Base-by-base conservation (phyloP, 2,113 vertebrate species). In the Lophochroa leadbeateri region DNA sequence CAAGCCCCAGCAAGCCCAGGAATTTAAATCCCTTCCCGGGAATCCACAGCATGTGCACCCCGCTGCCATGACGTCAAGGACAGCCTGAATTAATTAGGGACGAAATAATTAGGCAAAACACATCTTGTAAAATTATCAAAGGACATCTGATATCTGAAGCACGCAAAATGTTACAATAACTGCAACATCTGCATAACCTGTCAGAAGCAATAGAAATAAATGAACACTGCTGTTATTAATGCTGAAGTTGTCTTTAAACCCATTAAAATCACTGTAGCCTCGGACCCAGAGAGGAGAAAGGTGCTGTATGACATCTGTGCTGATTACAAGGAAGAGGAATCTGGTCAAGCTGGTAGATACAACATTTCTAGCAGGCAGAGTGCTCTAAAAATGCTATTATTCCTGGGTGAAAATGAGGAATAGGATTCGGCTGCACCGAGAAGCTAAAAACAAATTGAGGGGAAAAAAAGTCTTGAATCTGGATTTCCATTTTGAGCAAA, bases 81-180 rank as follows among this genome's bases (percentile, higher is more conserved):
- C 41, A 90, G 50, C 41, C 71, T n/a, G 46, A 88, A 86, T 91
- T 94, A 74, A 88, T 94, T 44, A 39, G 46, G 63, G 79, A 90
- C 5, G 9, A 92, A 95, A 88, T 70, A 97, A 96, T 92, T 94
- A 96, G 46, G 75, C 55, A 97, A 94, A 96, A 97, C 10, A 4
- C 28, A 70, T 90, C 75, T 83, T 90, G 96, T 90, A 90, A 93
- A 93, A 96, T 77, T 88, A 96, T 94, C 93, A 77, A 93, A 96
- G 82, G 60, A 82, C 67, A 86, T 65, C 91, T 39, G 61, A 64
- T 83, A 94, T 85, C 86, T 17, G 23, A 91, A 64, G 80, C 6
- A 0, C 1, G 0, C 61, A 76, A 46, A 84, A 84, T 2, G 16
- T 69, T 92, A 88, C 69, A 71, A 43, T 78, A 96, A 95, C 76